phyloP scores from a whole-genome alignment of 2,113 vertebrate genomes.

The Serilophus lunatus region DNA sequence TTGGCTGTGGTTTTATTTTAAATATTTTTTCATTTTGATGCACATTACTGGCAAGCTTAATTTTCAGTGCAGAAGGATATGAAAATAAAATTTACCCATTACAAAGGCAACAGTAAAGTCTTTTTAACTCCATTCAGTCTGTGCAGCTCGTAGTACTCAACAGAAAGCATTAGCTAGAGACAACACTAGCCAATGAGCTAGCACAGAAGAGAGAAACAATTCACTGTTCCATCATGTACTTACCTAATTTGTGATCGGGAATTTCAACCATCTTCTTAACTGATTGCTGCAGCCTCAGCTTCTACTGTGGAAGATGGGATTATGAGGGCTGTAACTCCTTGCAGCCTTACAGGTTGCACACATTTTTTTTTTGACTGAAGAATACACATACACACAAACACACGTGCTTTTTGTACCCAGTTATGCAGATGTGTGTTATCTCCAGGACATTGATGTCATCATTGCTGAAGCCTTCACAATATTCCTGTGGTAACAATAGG shows the following conservation, averaged over 20 bases:
- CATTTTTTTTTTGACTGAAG: not conserved
- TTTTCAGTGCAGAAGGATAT: not conserved
- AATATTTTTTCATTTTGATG: not conserved
- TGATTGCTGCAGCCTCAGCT: slow-evolving; percentile 20
- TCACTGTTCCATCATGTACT: not conserved
- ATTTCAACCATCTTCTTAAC: slow-evolving; percentile 41
- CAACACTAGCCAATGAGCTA: not conserved
- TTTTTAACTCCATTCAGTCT: not conserved
- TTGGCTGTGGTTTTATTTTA: not conserved
- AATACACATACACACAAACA: not conserved
- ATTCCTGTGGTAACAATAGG: not conserved
- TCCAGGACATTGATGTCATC: not conserved
- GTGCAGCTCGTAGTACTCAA: not conserved
- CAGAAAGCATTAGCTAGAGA: not conserved
- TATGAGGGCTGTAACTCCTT: not conserved
- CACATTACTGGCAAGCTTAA: not conserved
- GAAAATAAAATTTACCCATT: not conserved
- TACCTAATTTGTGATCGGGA: not conserved
- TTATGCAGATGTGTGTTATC: not conserved
- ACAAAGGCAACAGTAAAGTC: not conserved
- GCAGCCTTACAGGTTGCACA: not conserved
- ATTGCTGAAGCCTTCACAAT: not conserved
- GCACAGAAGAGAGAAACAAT: not conserved
- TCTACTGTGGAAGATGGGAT: not conserved
- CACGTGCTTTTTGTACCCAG: not conserved